phyloP scores from a whole-genome alignment of 2,888 invertebrate species.

The Calliphora vomitoria region DNA sequence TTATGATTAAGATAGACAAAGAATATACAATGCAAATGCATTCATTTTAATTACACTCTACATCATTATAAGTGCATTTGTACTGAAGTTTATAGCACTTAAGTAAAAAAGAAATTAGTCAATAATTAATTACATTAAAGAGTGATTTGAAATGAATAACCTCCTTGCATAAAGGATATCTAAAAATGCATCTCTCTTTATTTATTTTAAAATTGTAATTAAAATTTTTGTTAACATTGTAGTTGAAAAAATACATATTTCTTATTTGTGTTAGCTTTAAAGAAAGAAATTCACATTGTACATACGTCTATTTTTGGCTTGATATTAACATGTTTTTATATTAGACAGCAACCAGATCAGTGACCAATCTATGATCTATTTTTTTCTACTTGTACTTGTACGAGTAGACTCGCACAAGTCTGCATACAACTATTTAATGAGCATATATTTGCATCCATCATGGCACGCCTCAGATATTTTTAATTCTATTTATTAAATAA shows the following conservation, averaged over 20 bases:
- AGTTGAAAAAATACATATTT: not conserved
- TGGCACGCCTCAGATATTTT: slow-evolving; percentile 57
- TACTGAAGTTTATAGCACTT: too few relatives aligned
- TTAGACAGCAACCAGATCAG: not conserved
- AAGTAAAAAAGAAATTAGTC: too few relatives aligned
- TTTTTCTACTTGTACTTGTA: slow-evolving; percentile 9
- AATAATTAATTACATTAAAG: too few relatives aligned
- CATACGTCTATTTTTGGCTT: not conserved
- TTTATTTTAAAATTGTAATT: too few relatives aligned
- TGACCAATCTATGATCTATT: too few relatives aligned
- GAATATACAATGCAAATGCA: too few relatives aligned
- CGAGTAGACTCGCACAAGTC: not conserved
- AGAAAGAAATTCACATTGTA: too few relatives aligned
- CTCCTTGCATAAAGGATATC: not conserved
- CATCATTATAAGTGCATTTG: too few relatives aligned
- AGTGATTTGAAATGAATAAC: not conserved
- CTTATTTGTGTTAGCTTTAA: not conserved
- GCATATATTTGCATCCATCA: slow-evolving; percentile 58
- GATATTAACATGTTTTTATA: not conserved
- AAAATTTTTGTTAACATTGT: not conserved
- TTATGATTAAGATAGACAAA: too few relatives aligned
- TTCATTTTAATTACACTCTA: too few relatives aligned
- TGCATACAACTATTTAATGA: slow-evolving; percentile 43
- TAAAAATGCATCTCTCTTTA: too few relatives aligned
- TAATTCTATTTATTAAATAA: slow-evolving; percentile 46